These are phyloP conservation scores for Bombus confusus DNA, from an alignment of 1,140 invertebrate species.

Conservation along the genomic window DNA sequence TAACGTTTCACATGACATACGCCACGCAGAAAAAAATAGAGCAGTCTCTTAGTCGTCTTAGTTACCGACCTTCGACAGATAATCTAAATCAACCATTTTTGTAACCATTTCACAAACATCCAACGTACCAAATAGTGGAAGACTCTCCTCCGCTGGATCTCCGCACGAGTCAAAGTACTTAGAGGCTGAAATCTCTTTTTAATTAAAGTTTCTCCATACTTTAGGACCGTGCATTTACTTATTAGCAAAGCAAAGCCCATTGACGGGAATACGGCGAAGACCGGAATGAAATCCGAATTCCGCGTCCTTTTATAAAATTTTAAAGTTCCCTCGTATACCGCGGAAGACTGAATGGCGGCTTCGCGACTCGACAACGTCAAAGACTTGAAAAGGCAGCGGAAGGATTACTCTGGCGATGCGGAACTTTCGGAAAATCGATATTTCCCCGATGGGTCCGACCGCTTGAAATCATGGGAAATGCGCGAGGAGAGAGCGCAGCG, in stretches of 20 bases:
- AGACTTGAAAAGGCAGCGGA: background rate
- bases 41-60: too few species aligned
- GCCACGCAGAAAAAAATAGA: too few species aligned
- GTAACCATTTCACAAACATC: too few species aligned
- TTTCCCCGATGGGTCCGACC: background rate
- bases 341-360: background rate
- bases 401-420: background rate
- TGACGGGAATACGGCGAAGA: background rate
- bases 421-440: constrained; percentile 11
- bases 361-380: background rate
- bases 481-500: background rate
- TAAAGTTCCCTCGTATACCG: background rate
- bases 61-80: too few species aligned
- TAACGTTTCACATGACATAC: too few species aligned
- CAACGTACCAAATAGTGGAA: too few species aligned
- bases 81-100: too few species aligned
- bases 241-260: background rate
- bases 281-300: background rate
- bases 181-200: too few species aligned
- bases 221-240: background rate
- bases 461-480: background rate
- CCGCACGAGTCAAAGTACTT: too few species aligned
- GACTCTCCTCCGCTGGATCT: too few species aligned
- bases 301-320: background rate
- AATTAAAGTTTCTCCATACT: background rate